Percentiles rank a stretch among this genome's conserved stretches.
Conservation (phyloP, 2,888 invertebrate genomes). For the Hirtodrosophila trivittata region DNA sequence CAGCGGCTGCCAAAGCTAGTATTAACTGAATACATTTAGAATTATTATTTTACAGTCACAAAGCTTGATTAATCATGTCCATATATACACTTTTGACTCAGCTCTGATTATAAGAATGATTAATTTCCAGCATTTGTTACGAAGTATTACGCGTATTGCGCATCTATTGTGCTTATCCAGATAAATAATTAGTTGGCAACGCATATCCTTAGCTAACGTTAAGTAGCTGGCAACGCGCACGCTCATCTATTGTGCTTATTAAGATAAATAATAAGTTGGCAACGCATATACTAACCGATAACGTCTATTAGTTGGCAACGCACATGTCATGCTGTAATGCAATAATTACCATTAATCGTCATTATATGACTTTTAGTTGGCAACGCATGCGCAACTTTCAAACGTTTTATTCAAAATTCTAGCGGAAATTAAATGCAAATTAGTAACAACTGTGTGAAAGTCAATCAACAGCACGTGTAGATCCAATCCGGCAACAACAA, state of each 20-base stretch:
- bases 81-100: background rate
- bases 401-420: conserved; percentile 39
- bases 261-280: too few species aligned
- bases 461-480: conserved; percentile 77
- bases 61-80: background rate
- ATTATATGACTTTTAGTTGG: too few species aligned
- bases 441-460: conserved; percentile 60
- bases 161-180: too few species aligned
- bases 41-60: background rate
- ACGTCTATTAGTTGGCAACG: too few species aligned
- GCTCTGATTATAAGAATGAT: background rate
- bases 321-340: too few species aligned
- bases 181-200: too few species aligned
- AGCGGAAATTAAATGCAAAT: conserved; percentile 58
- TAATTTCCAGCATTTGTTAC: background rate
- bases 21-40: background rate
- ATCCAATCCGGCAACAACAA: conserved; percentile 22
- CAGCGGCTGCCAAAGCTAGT: background rate
- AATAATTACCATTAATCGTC: too few species aligned
- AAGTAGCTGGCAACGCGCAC: conserved; percentile 1
- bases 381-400: conserved; percentile 17
- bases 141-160: too few species aligned
- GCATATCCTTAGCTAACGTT: conserved; percentile 3
- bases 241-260: too few species aligned
- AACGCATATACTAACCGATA: too few species aligned